Percentiles rank a stretch among this genome's conserved stretches.
phyloP scores from a whole-genome alignment of 2,113 vertebrate species.

The Dasypus novemcinctus region DNA sequence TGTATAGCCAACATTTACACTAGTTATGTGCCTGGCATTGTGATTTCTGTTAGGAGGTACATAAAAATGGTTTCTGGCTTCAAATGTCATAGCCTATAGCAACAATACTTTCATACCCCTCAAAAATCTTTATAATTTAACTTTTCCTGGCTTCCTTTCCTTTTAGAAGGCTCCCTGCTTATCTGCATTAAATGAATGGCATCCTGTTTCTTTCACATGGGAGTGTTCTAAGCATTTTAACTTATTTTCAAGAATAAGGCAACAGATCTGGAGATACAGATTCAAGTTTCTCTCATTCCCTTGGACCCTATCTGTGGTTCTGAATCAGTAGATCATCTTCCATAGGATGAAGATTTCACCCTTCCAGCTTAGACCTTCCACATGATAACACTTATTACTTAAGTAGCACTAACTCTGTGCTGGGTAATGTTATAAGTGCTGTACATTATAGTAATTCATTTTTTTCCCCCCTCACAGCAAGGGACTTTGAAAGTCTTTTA shows the following conservation, averaged over 20 bases:
- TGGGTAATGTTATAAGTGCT: background rate
- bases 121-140: background rate
- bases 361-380: background rate
- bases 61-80: background rate
- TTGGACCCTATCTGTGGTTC: background rate
- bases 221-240: background rate
- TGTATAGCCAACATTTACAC: background rate
- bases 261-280: background rate
- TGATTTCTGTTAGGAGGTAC: background rate
- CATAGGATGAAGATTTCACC: background rate
- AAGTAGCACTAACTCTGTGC: background rate
- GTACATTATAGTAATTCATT: background rate
- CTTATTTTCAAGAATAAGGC: background rate
- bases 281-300: background rate
- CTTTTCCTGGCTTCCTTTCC: background rate
- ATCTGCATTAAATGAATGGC: background rate
- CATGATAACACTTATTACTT: background rate
- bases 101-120: background rate
- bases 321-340: background rate
- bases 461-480: background rate
- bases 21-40: background rate
- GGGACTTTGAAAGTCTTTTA: conserved; percentile 8
- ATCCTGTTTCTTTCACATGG: background rate
- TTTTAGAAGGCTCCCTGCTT: background rate
- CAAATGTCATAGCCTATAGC: background rate